A percentile compares a stretch with the other conserved stretches of the same genome.
phyloP scores from a whole-genome alignment of 2,113 vertebrate species.

The Antechinus stuartii region DNA sequence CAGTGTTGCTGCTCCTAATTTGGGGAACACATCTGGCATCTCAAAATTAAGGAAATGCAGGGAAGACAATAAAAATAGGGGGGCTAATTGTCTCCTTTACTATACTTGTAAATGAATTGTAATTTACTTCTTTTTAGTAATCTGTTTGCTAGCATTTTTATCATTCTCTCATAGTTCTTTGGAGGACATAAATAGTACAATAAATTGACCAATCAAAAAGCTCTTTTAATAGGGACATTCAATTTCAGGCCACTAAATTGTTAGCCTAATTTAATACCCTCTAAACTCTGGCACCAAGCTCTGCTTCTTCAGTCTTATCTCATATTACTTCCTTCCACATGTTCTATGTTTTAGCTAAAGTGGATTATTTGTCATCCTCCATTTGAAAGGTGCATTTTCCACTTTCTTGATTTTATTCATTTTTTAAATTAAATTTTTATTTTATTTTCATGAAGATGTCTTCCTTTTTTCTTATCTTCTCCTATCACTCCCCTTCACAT shows the following conservation, averaged over 20 bases:
- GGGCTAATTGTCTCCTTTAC: neutral
- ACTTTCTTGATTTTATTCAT: neutral
- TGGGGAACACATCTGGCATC: neutral
- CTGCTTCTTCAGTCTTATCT: neutral
- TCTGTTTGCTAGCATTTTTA: neutral
- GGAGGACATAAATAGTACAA: neutral
- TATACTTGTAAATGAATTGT: neutral
- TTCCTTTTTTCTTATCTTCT: neutral
- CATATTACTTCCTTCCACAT: neutral
- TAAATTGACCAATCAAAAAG: neutral
- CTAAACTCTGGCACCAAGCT: neutral
- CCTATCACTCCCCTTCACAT: neutral
- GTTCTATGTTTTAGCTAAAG: neutral
- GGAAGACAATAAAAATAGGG: neutral
- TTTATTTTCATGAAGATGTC: neutral
- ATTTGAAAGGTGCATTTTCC: neutral
- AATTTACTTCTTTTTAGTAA: neutral
- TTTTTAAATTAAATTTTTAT: neutral
- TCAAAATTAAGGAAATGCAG: neutral
- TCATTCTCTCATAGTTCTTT: neutral
- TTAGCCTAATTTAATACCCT: neutral
- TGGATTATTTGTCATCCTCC: neutral
- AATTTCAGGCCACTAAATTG: neutral
- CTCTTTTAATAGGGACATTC: neutral
- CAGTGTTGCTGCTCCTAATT: neutral